These are phyloP conservation scores for Teleopsis dalmanni DNA, from an alignment of 1,140 invertebrate genomes.

Conservation along the genomic window DNA sequence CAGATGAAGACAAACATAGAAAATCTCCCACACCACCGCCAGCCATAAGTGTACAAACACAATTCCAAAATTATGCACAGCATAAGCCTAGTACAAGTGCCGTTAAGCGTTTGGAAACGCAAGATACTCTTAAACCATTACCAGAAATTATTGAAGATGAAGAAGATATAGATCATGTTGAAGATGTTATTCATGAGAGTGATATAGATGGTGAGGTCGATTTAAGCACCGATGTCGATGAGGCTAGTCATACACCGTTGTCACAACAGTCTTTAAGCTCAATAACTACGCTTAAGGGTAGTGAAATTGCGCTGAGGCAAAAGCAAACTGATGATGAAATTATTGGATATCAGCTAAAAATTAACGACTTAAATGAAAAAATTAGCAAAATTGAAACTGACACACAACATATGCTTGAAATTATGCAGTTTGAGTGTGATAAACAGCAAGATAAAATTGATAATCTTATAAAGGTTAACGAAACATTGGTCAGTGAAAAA, in stretches of 20 bases:
- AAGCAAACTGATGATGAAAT: conserved; percentile 1
- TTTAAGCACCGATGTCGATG: neutral
- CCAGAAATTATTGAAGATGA: conserved; percentile 5
- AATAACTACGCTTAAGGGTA: neutral
- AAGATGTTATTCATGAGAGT: neutral
- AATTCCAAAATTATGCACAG: conserved; percentile 8
- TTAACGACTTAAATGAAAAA: conserved; percentile 10
- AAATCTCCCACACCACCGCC: neutral
- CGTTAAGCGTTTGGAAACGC: neutral
- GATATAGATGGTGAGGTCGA: too few relatives aligned
- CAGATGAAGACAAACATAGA: neutral
- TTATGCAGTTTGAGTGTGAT: conserved; percentile 34
- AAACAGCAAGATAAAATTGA: conserved; percentile 23
- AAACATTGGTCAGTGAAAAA: conserved; percentile 22
- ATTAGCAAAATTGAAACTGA: conserved; percentile 11
- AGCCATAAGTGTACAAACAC: neutral
- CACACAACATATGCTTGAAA: conserved; percentile 28
- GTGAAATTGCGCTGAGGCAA: neutral
- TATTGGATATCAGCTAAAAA: conserved; percentile 5
- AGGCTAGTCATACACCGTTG: too few relatives aligned
- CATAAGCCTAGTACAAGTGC: neutral
- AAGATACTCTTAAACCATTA: conserved; percentile 4
- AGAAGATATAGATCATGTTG: conserved; percentile 1
- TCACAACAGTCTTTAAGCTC: too few relatives aligned
- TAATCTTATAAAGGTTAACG: conserved; percentile 14